These are phyloP conservation scores for Drosophila azteca DNA, from an alignment of 1,140 invertebrate genomes.

Conservation along the genomic window DNA sequence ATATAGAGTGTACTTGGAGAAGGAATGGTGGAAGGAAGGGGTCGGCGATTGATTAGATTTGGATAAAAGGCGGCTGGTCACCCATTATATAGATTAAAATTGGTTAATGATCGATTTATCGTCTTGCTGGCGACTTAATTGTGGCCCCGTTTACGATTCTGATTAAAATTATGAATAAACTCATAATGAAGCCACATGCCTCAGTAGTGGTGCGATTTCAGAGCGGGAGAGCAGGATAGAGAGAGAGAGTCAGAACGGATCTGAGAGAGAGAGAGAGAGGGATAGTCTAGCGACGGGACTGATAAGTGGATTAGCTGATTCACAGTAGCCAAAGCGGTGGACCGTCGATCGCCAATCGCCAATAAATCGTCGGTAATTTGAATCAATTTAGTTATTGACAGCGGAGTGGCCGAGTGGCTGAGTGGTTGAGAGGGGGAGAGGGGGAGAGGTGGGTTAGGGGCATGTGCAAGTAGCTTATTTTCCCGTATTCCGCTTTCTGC, in stretches of 20 bases:
- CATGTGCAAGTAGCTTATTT: constrained; percentile 42
- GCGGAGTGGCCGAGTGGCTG: not conserved
- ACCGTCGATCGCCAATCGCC: constrained; percentile 37
- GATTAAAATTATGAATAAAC: constrained; percentile 44
- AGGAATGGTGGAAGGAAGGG: not conserved
- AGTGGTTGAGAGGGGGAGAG: not conserved
- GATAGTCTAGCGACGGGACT: constrained; percentile 11
- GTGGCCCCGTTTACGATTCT: constrained; percentile 30
- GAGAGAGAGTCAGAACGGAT: not conserved
- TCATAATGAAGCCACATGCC: too few relatives aligned
- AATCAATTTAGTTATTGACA: constrained; percentile 54
- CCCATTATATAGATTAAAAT: constrained; percentile 73
- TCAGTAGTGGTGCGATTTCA: constrained; percentile 8
- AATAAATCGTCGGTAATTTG: constrained; percentile 68
- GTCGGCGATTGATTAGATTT: constrained; percentile 72
- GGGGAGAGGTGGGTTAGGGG: not conserved
- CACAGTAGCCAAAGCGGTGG: constrained; percentile 33
- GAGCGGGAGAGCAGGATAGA: not conserved
- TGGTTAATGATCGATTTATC: constrained; percentile 66
- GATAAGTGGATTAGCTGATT: constrained; percentile 65
- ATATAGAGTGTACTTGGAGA: not conserved
- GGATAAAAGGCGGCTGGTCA: constrained; percentile 74
- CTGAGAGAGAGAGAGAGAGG: too few relatives aligned
- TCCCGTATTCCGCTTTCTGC: constrained; percentile 51
- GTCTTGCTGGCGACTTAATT: constrained; percentile 26